A percentile compares a stretch with the other conserved stretches of the same genome.
Conservation (phyloP, 2,888 invertebrate species). For the Tanypteryx hageni region DNA sequence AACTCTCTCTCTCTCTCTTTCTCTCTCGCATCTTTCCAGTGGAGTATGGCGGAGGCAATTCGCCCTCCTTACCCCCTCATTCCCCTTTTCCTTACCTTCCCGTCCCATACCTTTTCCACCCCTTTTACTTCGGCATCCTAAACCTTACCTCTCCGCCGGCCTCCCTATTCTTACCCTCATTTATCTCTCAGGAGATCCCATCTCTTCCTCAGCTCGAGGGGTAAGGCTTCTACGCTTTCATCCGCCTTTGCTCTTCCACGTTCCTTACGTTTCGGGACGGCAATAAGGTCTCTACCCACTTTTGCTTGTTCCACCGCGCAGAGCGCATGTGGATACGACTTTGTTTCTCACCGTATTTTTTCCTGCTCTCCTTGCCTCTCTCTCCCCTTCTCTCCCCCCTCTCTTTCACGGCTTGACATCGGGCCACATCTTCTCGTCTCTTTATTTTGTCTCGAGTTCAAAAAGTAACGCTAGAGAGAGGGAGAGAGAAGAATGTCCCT, state of each 20-base stretch:
- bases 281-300: background rate
- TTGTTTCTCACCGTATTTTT: background rate
- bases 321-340: background rate
- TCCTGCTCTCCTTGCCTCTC: too few relatives aligned
- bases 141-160: background rate
- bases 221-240: too few relatives aligned
- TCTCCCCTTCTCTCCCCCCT: too few relatives aligned
- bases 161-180: background rate
- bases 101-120: background rate
- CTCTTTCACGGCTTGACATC: too few relatives aligned
- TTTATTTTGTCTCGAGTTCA: too few relatives aligned
- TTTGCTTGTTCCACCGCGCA: background rate
- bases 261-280: background rate
- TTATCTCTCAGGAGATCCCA: background rate
- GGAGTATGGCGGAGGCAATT: background rate
- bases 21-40: background rate
- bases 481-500: background rate
- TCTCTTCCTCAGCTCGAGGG: background rate
- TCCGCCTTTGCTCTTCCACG: background rate
- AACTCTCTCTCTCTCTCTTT: background rate
- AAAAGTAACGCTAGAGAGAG: too few relatives aligned
- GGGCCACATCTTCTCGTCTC: too few relatives aligned
- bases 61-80: background rate
- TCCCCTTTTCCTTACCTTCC: background rate
- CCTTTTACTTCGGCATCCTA: background rate